phyloP scores from a whole-genome alignment of 2,888 invertebrate genomes.

The Euzophera pinguis region DNA sequence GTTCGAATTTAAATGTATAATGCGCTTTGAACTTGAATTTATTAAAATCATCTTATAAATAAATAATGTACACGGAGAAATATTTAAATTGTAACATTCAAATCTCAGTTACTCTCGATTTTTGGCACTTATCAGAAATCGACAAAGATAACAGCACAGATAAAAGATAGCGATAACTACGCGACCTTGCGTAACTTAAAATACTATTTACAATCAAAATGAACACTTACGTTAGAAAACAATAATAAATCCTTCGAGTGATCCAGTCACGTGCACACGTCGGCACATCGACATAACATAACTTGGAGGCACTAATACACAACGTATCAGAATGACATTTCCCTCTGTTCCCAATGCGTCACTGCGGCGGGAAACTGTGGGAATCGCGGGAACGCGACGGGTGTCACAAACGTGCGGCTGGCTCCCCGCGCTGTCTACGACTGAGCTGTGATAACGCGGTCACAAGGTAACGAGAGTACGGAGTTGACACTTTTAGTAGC shows the following conservation, averaged over 20 bases:
- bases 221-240: conserved; percentile 61
- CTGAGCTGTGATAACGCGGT: conserved; percentile 66
- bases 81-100: not conserved
- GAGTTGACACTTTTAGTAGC: not conserved
- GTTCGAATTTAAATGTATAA: conserved; percentile 1
- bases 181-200: conserved; percentile 39
- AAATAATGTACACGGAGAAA: not conserved
- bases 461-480: not conserved
- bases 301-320: conserved; percentile 51
- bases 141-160: conserved; percentile 32
- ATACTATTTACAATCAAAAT: not conserved
- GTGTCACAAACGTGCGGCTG: conserved; percentile 51
- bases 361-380: conserved; percentile 48
- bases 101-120: not conserved
- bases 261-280: conserved; percentile 68
- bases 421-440: conserved; percentile 49
- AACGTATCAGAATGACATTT: conserved; percentile 66
- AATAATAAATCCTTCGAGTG: conserved; percentile 58
- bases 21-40: not conserved
- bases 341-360: conserved; percentile 40
- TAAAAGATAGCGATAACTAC: conserved; percentile 52
- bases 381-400: conserved; percentile 42
- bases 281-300: conserved; percentile 64
- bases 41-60: not conserved
- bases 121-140: conserved; percentile 6